A percentile compares a stretch with the other conserved stretches of the same genome.
phyloP scores from a whole-genome alignment of 2,888 invertebrate genomes.

The Nomada lathburiana region DNA sequence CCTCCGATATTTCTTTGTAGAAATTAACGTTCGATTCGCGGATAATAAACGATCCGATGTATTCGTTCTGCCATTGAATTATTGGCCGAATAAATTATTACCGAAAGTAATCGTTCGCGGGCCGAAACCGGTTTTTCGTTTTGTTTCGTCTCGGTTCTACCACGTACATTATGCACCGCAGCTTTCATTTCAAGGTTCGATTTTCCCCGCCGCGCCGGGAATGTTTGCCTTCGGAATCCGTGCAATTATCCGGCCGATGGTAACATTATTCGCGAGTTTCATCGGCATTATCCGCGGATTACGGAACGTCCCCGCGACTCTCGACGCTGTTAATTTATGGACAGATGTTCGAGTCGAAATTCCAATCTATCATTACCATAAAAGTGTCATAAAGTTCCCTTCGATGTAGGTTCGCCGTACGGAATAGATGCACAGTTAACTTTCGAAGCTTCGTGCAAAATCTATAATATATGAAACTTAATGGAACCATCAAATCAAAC shows the following conservation, averaged over 20 bases:
- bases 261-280: neutral
- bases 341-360: neutral
- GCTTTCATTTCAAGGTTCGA: conserved; percentile 45
- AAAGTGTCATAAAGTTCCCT: neutral
- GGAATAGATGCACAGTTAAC: neutral
- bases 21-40: conserved; percentile 51
- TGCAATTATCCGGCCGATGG: conserved; percentile 14
- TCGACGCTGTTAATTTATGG: neutral
- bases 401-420: neutral
- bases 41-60: conserved; percentile 49
- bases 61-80: conserved; percentile 54
- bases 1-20: conserved; percentile 37
- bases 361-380: neutral
- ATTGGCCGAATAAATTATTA: conserved; percentile 54
- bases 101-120: conserved; percentile 47
- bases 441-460: neutral
- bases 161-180: neutral
- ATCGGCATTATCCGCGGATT: conserved; percentile 1
- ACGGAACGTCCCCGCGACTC: neutral
- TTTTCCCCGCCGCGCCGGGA: neutral
- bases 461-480: no score
- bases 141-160: conserved; percentile 12
- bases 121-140: conserved; percentile 56
- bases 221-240: conserved; percentile 9
- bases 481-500: neutral